phyloP scores from a whole-genome alignment of 2,797 vertebrate species.

The Austrolebias charrua region DNA sequence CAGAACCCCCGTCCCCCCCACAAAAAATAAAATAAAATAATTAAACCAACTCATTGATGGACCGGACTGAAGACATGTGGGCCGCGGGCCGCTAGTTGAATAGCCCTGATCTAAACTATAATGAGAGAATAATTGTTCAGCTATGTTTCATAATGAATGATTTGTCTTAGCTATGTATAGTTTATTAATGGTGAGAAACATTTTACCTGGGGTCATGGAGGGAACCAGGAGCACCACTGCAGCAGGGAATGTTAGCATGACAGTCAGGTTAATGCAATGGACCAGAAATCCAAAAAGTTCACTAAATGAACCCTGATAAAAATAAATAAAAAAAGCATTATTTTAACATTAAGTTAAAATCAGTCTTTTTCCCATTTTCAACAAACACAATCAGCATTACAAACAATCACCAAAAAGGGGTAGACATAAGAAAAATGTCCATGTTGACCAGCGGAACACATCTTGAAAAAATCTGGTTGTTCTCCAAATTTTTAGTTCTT shows the following conservation, averaged over 20 bases:
- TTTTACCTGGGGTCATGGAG: constrained; percentile 87
- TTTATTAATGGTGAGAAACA: constrained; percentile 14
- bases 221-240: constrained; percentile 80
- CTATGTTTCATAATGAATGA: constrained; percentile 13
- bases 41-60: too few species aligned
- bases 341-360: neutral
- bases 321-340: constrained; percentile 17
- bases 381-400: neutral
- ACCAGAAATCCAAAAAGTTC: constrained; percentile 82
- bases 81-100: too few species aligned
- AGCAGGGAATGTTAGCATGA: constrained; percentile 83
- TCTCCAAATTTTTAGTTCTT: too few species aligned
- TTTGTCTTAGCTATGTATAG: constrained; percentile 15
- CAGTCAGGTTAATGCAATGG: constrained; percentile 78
- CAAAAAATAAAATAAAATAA: too few species aligned
- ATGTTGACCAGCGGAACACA: constrained; percentile 12
- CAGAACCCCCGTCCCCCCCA: too few species aligned
- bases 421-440: constrained; percentile 14
- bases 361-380: constrained; percentile 4
- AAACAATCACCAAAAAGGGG: neutral
- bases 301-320: constrained; percentile 79
- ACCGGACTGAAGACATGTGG: too few species aligned
- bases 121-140: constrained; percentile 17
- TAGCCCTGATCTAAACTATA: constrained; percentile 3
- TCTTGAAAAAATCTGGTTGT: neutral